These are phyloP conservation scores for Bombus vancouverensis DNA, from an alignment of 1,140 invertebrate genomes.

Conservation along the genomic window DNA sequence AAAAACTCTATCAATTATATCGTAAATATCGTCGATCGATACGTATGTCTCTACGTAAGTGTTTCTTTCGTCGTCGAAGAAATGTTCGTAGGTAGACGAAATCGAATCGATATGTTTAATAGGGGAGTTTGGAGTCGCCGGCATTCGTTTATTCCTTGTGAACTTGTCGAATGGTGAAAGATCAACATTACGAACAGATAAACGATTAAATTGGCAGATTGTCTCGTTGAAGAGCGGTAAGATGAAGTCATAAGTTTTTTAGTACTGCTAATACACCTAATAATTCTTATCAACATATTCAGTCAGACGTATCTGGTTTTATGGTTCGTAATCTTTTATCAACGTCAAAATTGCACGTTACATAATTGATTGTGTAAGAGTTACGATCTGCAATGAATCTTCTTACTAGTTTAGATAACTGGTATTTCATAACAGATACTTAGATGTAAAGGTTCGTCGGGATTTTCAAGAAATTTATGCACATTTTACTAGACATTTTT, in stretches of 20 bases:
- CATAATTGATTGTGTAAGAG: conserved; percentile 33
- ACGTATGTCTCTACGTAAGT: too few relatives aligned
- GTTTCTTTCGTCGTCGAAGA: neutral
- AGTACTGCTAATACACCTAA: neutral
- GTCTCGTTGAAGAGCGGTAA: too few relatives aligned
- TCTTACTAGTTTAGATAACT: conserved; percentile 7
- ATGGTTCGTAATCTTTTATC: conserved; percentile 20
- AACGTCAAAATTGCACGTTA: conserved; percentile 12
- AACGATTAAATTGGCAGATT: neutral
- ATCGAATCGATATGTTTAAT: neutral
- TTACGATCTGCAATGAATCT: neutral
- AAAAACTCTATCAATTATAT: too few relatives aligned
- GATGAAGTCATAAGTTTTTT: too few relatives aligned
- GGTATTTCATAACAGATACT: conserved; percentile 8
- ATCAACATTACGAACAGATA: too few relatives aligned
- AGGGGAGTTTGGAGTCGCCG: rapidly evolving
- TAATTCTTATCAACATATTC: conserved; percentile 14
- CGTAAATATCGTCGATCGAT: too few relatives aligned
- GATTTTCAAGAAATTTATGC: neutral
- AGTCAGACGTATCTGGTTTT: neutral
- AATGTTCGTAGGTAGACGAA: neutral
- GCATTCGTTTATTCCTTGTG: too few relatives aligned
- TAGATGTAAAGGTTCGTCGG: too few relatives aligned
- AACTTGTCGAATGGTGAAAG: too few relatives aligned
- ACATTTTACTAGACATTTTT: too few relatives aligned